Base-by-base conservation (phyloP, 2,888 invertebrate species). In the Mimachlamys varia region DNA sequence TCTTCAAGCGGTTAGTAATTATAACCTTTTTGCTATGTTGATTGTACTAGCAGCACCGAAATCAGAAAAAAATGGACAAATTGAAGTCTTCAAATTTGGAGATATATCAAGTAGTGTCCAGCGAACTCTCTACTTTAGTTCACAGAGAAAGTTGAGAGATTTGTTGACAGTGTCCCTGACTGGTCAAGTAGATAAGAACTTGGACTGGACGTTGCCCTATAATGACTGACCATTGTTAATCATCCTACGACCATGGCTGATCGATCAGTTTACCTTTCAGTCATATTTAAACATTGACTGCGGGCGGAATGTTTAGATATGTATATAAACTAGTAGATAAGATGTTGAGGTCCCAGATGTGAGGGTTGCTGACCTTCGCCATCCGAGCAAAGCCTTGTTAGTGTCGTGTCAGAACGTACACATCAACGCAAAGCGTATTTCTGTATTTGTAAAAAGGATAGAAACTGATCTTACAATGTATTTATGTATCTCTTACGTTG, bases 291-390 rank as follows among this genome's bases (percentile, higher is more conserved):
- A 76, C 76, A 76, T 76, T 27, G 76, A 76, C 76, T 76, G 0
- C 0, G 33, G 33, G 76, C 76, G 22, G n/a, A 62, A n/a, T 76
- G 76, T 76, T 76, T 76, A 76, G 76, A 76, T 76, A 76, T 76
- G 33, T n/a, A 62, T 62, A 62, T 62, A 76, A 76, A 76, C 76
- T 15, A 76, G 33, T 76, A 76, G 76, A 76, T 76, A 76, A 76
- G 27, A 76, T 76, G 76, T 76, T 27, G 76, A 76, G 27, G 76
- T 27, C 76, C 76, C 27, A 76, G 76, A 76, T 76, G 27, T 76
- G 3, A 7, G 12, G 76, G 76, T 76, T 27, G 76, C 76, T 76
- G 76, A 27, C 76, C 76, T 76, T 13, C 27, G 13, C 27, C 12
- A 27, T 76, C 76, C 76, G 33, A 27, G 27, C 76, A 76, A 22